Conservation (phyloP, 2,888 invertebrate species). For the Lycaena phlaeas region DNA sequence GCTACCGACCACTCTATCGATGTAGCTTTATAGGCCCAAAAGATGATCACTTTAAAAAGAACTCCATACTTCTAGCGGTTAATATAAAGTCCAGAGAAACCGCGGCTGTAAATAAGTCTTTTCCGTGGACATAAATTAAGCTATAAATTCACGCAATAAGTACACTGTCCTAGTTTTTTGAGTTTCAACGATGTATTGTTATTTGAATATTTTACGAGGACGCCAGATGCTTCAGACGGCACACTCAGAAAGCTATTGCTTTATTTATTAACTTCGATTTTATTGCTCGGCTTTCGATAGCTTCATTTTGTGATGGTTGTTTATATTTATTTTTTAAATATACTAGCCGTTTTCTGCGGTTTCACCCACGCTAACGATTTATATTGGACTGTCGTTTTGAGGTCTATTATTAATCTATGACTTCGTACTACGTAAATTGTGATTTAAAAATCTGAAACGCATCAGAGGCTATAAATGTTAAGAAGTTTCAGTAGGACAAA, state of each 20-base stretch:
- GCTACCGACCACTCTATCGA: no score
- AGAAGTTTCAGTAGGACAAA: no score
- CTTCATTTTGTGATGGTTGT: neutral
- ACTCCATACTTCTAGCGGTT: no score
- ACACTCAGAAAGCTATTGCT: neutral
- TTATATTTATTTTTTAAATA: neutral
- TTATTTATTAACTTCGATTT: constrained; percentile 4
- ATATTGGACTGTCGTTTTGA: neutral
- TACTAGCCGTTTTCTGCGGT: neutral
- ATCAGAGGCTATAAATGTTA: no score
- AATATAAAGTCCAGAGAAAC: no score
- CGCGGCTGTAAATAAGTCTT: no score
- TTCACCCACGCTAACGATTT: no score
- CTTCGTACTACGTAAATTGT: neutral
- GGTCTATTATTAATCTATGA: neutral
- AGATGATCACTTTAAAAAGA: no score
- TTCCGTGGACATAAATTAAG: no score
- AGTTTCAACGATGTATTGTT: neutral
- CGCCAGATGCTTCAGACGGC: neutral
- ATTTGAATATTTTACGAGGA: neutral
- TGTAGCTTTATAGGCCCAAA: no score
- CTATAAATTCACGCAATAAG: no score
- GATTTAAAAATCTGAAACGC: neutral
- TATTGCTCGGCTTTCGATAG: constrained; percentile 6
- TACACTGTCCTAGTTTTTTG: constrained; percentile 1